These are phyloP conservation scores for Elanoides forficatus DNA, from an alignment of 2,113 vertebrate genomes.

Conservation along the genomic window DNA sequence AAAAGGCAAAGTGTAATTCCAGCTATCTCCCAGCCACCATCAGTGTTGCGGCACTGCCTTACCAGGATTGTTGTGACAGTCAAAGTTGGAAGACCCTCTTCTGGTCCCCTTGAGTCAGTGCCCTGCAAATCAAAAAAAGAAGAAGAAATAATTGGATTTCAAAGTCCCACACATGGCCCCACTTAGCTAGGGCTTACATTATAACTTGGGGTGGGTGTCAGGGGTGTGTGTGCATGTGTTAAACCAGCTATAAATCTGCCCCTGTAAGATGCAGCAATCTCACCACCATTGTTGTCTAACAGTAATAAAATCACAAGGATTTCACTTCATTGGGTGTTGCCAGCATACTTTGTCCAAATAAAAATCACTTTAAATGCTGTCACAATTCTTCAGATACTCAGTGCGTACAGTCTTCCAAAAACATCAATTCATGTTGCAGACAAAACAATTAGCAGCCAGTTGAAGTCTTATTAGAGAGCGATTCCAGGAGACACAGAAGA, in stretches of 20 bases:
- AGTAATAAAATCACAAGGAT: background rate
- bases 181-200: background rate
- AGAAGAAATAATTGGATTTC: background rate
- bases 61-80: slow-evolving; percentile 84
- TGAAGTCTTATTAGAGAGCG: slow-evolving; percentile 28
- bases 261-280: background rate
- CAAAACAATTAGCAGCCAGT: slow-evolving; percentile 28
- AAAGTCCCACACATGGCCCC: accelerated
- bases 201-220: accelerated
- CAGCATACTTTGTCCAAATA: background rate
- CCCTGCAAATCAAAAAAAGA: background rate
- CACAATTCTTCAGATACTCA: background rate
- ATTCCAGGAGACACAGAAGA: background rate
- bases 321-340: background rate
- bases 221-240: accelerated
- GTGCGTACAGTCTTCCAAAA: background rate
- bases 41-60: background rate
- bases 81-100: slow-evolving; percentile 53
- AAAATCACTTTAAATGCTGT: background rate
- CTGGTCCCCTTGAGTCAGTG: background rate
- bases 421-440: background rate
- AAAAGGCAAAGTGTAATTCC: background rate
- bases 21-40: background rate
- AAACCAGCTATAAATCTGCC: background rate
- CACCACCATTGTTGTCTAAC: background rate